Evolutionary conservation across 1,140 invertebrate species (phyloP), one percentile per base, ranked within the genome.

Genomic region (Drosophila simulans): DNA sequence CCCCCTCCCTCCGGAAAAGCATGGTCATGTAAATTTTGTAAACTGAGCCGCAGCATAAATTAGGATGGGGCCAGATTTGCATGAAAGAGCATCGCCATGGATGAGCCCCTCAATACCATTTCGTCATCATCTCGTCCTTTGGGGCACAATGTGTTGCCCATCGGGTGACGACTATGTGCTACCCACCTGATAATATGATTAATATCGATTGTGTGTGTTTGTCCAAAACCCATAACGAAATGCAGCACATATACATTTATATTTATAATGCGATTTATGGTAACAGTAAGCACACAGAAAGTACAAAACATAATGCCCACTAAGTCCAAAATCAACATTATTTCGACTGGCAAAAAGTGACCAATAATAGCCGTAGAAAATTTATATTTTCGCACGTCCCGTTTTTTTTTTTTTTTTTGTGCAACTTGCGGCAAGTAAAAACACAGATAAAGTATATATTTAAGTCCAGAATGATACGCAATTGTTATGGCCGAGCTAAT

Each of bases 1-100:
- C 4, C 15, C n/a, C 35, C 17, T 17, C 25, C 12, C 43, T n/a
- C 25, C 22, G 8, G 12, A 49, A 62, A 31, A 42, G 65, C 66
- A 37, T 40, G 37, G 49, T 55, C 58, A 82, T 86, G 78, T 74
- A 75, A 82, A 88, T 82, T 65, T 79, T 75, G 72, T 75, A 75
- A 88, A 80, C 83, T 72, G 83, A 86, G 77, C 82, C 82, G 69
- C 83, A 88, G 83, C 79, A 86, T 86, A 86, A 86, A 86, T 88
- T 86, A 88, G 78, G 79, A 70, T 68, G 74, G 65, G 49, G 62
- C 73, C 71, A 46, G 66, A 70, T 88, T 86, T 88, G 83, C 83
- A 86, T 86, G 83, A 71, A 62, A 77, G 54, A 58, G 39, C 75
- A 63, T 57, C 66, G 46, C 52, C 69, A 53, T 42, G 56, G 62